phyloP scores from a whole-genome alignment of 2,113 vertebrate species.

The Phodopus roborovskii region DNA sequence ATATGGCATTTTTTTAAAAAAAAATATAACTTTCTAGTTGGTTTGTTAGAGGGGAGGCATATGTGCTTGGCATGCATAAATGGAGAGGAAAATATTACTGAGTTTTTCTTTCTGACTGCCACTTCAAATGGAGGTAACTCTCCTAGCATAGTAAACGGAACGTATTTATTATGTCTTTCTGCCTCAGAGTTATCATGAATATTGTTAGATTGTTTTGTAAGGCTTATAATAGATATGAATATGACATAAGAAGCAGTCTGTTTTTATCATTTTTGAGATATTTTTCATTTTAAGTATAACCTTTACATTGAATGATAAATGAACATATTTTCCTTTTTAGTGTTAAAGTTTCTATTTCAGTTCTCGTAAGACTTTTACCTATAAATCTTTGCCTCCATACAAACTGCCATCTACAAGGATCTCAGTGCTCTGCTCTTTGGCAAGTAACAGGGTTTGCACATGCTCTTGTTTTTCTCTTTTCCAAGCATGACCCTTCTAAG shows the following conservation, averaged over 20 bases:
- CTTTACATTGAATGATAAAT: neutral
- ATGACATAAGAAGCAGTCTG: neutral
- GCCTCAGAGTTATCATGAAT: constrained; percentile 1
- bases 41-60: neutral
- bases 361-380: neutral
- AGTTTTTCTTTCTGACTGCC: neutral
- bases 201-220: neutral
- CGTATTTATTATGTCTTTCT: constrained; percentile 2
- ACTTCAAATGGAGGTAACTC: neutral
- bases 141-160: neutral
- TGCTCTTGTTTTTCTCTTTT: neutral
- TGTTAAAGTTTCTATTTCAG: constrained; percentile 15
- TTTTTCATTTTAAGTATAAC: constrained; percentile 18
- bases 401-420: neutral
- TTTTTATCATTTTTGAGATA: neutral
- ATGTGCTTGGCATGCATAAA: neutral
- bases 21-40: neutral
- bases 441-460: neutral
- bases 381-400: neutral
- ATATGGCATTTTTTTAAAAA: neutral
- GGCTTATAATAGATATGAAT: constrained; percentile 7
- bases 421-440: neutral
- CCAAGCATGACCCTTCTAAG: neutral
- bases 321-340: neutral
- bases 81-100: neutral